Evolutionary conservation across 2,113 vertebrate species (phyloP).

Genomic region (Stomatorhinus ivindoensis): DNA sequence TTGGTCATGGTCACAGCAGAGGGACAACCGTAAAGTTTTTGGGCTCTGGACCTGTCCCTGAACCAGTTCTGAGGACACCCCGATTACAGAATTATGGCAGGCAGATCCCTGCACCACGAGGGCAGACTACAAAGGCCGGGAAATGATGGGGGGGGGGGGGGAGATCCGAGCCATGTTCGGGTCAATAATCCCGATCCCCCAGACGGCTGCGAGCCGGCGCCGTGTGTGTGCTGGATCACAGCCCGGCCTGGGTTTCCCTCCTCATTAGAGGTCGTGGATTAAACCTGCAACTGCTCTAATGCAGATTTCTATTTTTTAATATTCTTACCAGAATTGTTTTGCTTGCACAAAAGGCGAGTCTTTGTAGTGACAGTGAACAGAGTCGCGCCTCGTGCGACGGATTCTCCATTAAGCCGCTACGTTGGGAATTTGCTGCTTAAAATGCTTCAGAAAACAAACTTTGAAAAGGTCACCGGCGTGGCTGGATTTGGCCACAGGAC

Average conservation of each 20-base stretch:
- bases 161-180: constrained; percentile 23
- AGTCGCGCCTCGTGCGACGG: constrained; percentile 24
- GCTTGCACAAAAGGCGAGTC: constrained; percentile 21
- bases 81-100: constrained; percentile 32
- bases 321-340: constrained; percentile 4
- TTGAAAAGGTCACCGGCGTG: constrained; percentile 51
- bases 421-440: constrained; percentile 21
- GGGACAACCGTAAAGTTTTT: not conserved
- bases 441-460: constrained; percentile 30
- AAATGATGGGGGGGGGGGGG: constrained; percentile 14
- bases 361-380: constrained; percentile 21
- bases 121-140: constrained; percentile 13
- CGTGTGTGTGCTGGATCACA: constrained; percentile 31
- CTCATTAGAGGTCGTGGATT: constrained; percentile 43
- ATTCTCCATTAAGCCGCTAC: constrained; percentile 35
- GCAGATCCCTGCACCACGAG: constrained; percentile 27
- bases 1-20: not conserved
- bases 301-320: constrained; percentile 19
- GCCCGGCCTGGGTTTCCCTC: constrained; percentile 30
- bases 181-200: constrained; percentile 31
- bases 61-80: constrained; percentile 26
- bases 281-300: constrained; percentile 27
- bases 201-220: constrained; percentile 1
- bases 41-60: constrained; percentile 7
- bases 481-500: constrained; percentile 15